Conservation (phyloP, 2,797 vertebrate species). For the Scleropages formosus region DNA sequence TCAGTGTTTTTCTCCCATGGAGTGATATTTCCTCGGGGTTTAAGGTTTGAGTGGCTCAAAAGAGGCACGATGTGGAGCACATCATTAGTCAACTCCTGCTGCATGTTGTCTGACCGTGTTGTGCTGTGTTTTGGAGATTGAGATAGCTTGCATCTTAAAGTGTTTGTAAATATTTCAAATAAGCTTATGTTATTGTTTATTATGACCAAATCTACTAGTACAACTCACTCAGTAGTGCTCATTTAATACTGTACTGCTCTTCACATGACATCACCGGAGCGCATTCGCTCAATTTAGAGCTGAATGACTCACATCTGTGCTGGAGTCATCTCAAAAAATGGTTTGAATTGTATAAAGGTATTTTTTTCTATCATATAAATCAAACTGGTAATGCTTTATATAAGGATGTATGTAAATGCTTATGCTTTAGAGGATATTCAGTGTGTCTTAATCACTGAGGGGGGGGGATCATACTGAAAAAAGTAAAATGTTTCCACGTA, state of each 20-base stretch:
- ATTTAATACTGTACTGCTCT: background rate
- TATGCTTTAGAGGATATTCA: no score
- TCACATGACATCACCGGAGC: background rate
- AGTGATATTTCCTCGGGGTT: constrained; percentile 60
- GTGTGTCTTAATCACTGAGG: no score
- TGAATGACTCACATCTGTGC: no score
- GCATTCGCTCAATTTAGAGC: no score
- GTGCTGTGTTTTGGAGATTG: constrained; percentile 43
- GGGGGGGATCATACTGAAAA: no score
- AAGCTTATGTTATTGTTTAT: constrained; percentile 47
- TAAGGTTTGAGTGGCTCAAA: background rate
- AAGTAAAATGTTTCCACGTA: no score
- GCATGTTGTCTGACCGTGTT: background rate
- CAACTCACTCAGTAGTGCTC: background rate
- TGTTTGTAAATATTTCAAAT: constrained; percentile 62
- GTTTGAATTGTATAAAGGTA: no score
- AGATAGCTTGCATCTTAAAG: constrained; percentile 48
- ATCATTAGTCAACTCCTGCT: background rate
- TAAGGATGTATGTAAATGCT: no score
- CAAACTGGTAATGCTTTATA: no score
- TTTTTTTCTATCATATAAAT: no score
- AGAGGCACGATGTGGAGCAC: background rate
- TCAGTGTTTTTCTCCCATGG: constrained; percentile 57
- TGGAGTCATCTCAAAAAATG: no score
- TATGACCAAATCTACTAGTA: constrained; percentile 36